phyloP scores from a whole-genome alignment of 2,888 invertebrate genomes.

The Microctonus aethiopoides region DNA sequence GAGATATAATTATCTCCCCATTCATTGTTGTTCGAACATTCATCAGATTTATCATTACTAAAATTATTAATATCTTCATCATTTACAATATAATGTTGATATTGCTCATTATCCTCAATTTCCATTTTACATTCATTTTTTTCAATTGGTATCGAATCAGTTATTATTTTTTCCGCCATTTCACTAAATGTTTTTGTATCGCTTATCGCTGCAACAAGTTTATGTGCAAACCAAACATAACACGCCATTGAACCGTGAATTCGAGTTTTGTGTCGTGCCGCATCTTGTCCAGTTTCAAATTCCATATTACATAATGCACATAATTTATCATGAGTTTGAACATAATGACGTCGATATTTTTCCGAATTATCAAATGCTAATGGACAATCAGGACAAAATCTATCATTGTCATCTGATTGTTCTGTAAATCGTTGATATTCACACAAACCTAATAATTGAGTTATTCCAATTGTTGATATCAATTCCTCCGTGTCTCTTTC shows the following conservation, averaged over 20 bases:
- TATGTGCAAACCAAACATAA: conserved; percentile 51
- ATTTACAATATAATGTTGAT: no score
- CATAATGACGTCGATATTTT: conserved; percentile 46
- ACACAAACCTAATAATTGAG: conserved; percentile 44
- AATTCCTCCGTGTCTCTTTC: conserved; percentile 45
- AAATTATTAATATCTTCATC: neutral
- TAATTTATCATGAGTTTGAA: conserved; percentile 47
- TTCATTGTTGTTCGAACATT: neutral
- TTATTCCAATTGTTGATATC: conserved; percentile 42
- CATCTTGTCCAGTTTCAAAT: conserved; percentile 43
- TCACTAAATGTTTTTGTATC: conserved; percentile 30
- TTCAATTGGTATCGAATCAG: conserved; percentile 22
- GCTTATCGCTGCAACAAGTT: conserved; percentile 39
- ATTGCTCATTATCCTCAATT: neutral
- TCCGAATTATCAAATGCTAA: conserved; percentile 39
- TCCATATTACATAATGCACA: conserved; percentile 50
- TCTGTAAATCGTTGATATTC: conserved; percentile 43
- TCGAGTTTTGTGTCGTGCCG: conserved; percentile 46
- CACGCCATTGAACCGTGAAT: conserved; percentile 47
- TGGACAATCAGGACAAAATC: conserved; percentile 20
- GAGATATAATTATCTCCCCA: neutral
- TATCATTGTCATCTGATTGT: conserved; percentile 26
- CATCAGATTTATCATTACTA: neutral
- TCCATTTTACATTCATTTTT: neutral
- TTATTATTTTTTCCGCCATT: conserved; percentile 29